These are phyloP conservation scores for Kradibia gibbosae DNA, from an alignment of 1,140 invertebrate genomes.

Conservation along the genomic window DNA sequence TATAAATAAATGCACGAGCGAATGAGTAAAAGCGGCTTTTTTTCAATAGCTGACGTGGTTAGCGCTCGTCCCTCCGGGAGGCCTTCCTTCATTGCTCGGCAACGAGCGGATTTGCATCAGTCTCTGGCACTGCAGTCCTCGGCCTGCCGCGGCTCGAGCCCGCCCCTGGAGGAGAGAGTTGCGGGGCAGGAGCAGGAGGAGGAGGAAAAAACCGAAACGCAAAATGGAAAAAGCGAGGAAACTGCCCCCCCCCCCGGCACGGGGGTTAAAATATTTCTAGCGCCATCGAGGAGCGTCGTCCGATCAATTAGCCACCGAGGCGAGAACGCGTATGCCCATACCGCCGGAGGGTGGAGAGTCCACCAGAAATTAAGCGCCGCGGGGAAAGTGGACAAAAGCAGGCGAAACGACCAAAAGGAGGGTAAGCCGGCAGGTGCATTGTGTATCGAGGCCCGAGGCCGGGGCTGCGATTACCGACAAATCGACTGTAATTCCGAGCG, in stretches of 20 bases:
- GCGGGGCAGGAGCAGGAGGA: background rate
- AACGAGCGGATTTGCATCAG: constrained; percentile 33
- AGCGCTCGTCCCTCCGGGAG: background rate
- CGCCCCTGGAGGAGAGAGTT: background rate
- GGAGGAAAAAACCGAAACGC: background rate
- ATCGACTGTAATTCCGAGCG: constrained; percentile 5
- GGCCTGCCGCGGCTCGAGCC: background rate
- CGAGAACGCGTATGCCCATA: constrained; percentile 6
- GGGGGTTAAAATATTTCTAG: constrained; percentile 17
- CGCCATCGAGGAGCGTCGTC: constrained; percentile 43
- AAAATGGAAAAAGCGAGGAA: background rate
- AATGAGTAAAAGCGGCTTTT: background rate
- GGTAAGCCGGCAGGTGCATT: background rate
- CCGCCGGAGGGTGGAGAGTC: background rate
- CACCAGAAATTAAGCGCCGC: background rate
- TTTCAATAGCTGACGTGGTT: background rate
- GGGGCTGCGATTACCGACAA: background rate
- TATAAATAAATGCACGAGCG: background rate
- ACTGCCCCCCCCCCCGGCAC: background rate
- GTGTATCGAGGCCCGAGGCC: background rate
- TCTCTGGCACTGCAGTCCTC: background rate
- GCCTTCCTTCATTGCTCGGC: background rate
- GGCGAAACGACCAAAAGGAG: background rate
- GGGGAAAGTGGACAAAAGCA: background rate
- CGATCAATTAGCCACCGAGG: constrained; percentile 46